Conservation (phyloP, 2,113 vertebrate genomes). For the Peromyscus californicus region DNA sequence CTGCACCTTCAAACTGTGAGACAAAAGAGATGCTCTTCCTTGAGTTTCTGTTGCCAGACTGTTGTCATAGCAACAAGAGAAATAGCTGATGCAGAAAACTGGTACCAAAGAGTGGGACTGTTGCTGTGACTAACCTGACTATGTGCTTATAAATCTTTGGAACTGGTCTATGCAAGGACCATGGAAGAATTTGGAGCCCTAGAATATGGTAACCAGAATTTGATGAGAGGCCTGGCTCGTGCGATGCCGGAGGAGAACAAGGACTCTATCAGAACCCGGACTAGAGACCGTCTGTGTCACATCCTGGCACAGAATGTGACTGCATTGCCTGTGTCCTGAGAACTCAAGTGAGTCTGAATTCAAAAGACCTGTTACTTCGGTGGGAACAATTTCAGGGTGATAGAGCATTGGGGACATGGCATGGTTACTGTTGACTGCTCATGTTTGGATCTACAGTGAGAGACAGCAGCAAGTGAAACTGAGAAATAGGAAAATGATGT, state of each 20-base stretch:
- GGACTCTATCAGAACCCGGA: background rate
- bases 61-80: background rate
- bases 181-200: background rate
- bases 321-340: background rate
- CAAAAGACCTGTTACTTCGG: background rate
- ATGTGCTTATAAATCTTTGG: background rate
- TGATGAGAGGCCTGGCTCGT: background rate
- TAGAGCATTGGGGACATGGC: background rate
- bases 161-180: background rate
- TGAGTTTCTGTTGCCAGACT: background rate
- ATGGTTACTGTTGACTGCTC: background rate
- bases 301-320: background rate
- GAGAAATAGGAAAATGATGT: background rate
- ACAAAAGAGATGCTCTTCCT: background rate
- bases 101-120: background rate
- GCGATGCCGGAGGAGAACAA: background rate
- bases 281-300: background rate
- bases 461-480: background rate
- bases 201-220: background rate
- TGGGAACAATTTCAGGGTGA: background rate
- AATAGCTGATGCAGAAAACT: background rate
- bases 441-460: background rate
- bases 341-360: background rate
- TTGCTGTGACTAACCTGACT: background rate
- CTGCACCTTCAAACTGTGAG: background rate